Conservation (phyloP, 2,113 vertebrate species). For the Saguinus midas region DNA sequence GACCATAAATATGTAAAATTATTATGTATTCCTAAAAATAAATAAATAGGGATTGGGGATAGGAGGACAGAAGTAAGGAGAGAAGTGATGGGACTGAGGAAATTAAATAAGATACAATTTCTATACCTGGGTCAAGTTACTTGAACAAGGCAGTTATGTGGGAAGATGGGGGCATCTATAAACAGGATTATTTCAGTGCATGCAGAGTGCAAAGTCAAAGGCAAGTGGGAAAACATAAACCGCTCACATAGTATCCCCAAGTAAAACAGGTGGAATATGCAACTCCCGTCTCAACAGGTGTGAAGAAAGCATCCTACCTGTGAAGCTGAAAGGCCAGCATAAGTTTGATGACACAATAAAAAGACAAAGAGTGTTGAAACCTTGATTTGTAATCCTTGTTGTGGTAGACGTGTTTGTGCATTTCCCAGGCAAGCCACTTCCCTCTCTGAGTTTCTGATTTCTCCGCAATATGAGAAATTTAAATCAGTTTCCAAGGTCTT, state of each 20-base stretch:
- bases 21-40: not conserved
- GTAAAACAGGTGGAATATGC: not conserved
- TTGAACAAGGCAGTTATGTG: not conserved
- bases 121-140: not conserved
- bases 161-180: not conserved
- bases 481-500: not conserved
- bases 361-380: not conserved
- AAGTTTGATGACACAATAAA: not conserved
- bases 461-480: not conserved
- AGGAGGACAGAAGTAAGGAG: rapidly evolving
- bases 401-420: not conserved
- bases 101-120: not conserved
- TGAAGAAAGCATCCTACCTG: not conserved
- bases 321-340: not conserved
- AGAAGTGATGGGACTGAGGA: not conserved
- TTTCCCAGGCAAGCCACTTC: not conserved
- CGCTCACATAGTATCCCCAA: not conserved
- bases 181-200: not conserved
- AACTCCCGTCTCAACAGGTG: not conserved
- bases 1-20: not conserved
- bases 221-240: not conserved
- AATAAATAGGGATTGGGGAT: not conserved
- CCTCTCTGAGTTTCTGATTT: not conserved
- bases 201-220: not conserved
- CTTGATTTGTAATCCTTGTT: not conserved